Evolutionary conservation across 2,888 invertebrate species (phyloP).

Genomic region (Leptopilina drosophilae): DNA sequence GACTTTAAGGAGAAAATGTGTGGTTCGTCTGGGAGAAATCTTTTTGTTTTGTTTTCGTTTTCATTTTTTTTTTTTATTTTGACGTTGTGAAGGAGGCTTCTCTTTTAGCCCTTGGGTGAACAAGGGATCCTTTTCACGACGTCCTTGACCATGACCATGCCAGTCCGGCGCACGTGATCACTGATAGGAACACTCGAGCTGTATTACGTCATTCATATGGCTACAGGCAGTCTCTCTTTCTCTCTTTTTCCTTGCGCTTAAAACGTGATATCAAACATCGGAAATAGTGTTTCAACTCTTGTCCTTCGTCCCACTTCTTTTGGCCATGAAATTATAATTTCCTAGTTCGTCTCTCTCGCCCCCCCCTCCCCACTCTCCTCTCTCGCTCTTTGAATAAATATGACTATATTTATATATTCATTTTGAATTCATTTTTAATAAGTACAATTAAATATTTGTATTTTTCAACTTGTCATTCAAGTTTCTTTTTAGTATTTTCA

Average conservation of each 20-base stretch:
- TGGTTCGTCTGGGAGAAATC: constrained; percentile 41
- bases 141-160: constrained; percentile 55
- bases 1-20: constrained; percentile 14
- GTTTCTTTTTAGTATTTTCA: too few relatives aligned
- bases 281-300: constrained; percentile 12
- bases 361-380: neutral
- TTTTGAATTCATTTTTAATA: too few relatives aligned
- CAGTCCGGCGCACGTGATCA: constrained; percentile 52
- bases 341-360: neutral
- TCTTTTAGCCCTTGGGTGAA: constrained; percentile 29
- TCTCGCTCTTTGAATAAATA: neutral
- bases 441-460: too few relatives aligned
- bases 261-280: constrained; percentile 28
- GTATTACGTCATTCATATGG: constrained; percentile 54
- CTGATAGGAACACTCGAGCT: constrained; percentile 50
- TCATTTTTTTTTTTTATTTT: constrained; percentile 4
- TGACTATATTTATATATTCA: too few relatives aligned
- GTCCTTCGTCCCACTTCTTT: constrained; percentile 17
- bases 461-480: too few relatives aligned
- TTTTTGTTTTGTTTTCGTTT: neutral
- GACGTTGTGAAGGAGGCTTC: constrained; percentile 5
- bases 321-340: constrained; percentile 7
- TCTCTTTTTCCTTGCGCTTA: neutral
- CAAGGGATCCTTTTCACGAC: constrained; percentile 52
- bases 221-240: constrained; percentile 25